Conservation (phyloP, 1,140 invertebrate species). For the Lysiphlebus fabarum region DNA sequence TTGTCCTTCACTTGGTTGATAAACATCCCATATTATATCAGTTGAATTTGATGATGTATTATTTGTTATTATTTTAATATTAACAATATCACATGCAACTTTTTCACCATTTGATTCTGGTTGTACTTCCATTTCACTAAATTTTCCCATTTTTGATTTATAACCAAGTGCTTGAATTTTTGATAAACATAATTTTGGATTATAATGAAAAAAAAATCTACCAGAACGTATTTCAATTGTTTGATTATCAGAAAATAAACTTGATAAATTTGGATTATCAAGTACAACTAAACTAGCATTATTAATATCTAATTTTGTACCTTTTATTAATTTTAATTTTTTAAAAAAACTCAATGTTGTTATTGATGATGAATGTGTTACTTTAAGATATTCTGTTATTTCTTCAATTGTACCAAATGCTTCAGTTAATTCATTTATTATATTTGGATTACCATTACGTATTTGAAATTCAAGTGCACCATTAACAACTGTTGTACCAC, state of each 20-base stretch:
- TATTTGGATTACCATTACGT: constrained; percentile 54
- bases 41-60: constrained; percentile 44
- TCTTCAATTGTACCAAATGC: constrained; percentile 61
- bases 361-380: constrained; percentile 62
- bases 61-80: constrained; percentile 52
- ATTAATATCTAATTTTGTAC: constrained; percentile 51
- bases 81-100: constrained; percentile 61
- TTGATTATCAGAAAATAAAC: constrained; percentile 33
- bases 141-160: constrained; percentile 39
- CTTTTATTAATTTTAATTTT: constrained; percentile 58
- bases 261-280: constrained; percentile 47
- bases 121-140: constrained; percentile 58
- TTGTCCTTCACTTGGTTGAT: constrained; percentile 48
- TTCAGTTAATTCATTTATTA: constrained; percentile 60
- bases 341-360: constrained; percentile 63
- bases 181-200: constrained; percentile 69
- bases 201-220: constrained; percentile 69
- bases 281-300: constrained; percentile 58
- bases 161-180: constrained; percentile 63
- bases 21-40: constrained; percentile 55
- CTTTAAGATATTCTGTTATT: constrained; percentile 60
- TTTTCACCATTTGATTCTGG: constrained; percentile 68
- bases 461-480: constrained; percentile 63
- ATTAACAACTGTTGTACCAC: constrained; percentile 61
- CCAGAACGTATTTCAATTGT: constrained; percentile 61